These are phyloP conservation scores for Tachina fera DNA, from an alignment of 2,888 invertebrate genomes.

Conservation along the genomic window DNA sequence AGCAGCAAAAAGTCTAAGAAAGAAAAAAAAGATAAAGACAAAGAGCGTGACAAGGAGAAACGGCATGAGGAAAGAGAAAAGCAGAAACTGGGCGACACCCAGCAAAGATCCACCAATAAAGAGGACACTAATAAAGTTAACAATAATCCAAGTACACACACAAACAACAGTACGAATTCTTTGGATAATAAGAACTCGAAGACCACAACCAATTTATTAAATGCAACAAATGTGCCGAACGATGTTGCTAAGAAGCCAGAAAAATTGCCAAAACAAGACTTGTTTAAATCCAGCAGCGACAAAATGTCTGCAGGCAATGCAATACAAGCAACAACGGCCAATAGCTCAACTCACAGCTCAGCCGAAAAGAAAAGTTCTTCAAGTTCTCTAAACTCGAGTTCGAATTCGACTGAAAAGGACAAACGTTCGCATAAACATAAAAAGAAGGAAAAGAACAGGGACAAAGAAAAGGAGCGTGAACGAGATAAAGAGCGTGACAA, in stretches of 20 bases:
- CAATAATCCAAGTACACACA: constrained; percentile 17
- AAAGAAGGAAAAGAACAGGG: constrained; percentile 87
- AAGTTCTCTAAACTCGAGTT: constrained; percentile 34
- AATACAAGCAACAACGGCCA: constrained; percentile 28
- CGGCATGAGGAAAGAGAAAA: constrained; percentile 80
- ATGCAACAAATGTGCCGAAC: constrained; percentile 49
- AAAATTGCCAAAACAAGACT: constrained; percentile 71
- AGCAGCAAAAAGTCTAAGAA: constrained; percentile 84
- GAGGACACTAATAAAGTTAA: constrained; percentile 69
- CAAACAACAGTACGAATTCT: constrained; percentile 42
- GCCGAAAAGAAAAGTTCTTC: constrained; percentile 77
- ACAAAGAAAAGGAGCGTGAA: constrained; percentile 85
- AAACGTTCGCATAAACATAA: constrained; percentile 86
- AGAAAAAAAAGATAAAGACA: constrained; percentile 86
- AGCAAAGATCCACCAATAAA: constrained; percentile 57
- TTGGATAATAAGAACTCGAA: constrained; percentile 65
- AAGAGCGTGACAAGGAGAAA: constrained; percentile 85
- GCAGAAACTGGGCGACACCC: constrained; percentile 68
- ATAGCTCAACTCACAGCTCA: constrained; percentile 20
- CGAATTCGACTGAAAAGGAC: constrained; percentile 74
- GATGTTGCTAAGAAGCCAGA: constrained; percentile 67
- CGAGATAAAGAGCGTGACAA: constrained; percentile 77
- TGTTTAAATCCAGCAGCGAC: constrained; percentile 69
- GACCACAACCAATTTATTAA: constrained; percentile 25
- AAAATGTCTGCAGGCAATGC: constrained; percentile 70